A percentile compares a stretch with the other conserved stretches of the same genome.
phyloP scores from a whole-genome alignment of 1,140 invertebrate genomes.

The Calephelis nemesis region DNA sequence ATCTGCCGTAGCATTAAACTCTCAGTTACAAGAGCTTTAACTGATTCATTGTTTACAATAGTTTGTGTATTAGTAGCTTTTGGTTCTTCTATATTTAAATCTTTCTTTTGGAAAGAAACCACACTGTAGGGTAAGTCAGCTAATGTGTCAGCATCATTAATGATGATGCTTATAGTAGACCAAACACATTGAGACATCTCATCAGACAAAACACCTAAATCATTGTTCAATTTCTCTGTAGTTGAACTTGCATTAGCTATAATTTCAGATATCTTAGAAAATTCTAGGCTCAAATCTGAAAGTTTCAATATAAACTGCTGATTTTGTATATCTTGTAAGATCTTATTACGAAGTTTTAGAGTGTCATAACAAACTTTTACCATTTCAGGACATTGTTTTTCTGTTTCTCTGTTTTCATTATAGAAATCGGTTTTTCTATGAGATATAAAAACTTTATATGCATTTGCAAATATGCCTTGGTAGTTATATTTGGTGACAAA shows the following conservation, averaged over 20 bases:
- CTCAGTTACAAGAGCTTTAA: slow-evolving; percentile 63
- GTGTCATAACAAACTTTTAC: slow-evolving; percentile 66
- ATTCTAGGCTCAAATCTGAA: slow-evolving; percentile 65
- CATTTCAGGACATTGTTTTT: slow-evolving; percentile 61
- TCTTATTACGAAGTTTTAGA: slow-evolving; percentile 68
- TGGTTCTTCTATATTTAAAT: slow-evolving; percentile 63
- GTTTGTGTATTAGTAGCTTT: slow-evolving; percentile 47
- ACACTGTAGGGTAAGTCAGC: slow-evolving; percentile 66
- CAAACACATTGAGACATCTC: slow-evolving; percentile 61
- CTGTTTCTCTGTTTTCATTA: slow-evolving; percentile 51
- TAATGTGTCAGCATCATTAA: slow-evolving; percentile 51
- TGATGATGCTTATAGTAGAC: slow-evolving; percentile 58
- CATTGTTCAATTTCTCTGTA: slow-evolving; percentile 51
- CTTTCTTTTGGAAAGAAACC: slow-evolving; percentile 63
- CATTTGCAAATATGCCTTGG: slow-evolving; percentile 52
- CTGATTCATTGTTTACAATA: slow-evolving; percentile 41
- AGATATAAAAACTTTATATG: slow-evolving; percentile 49
- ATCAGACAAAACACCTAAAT: slow-evolving; percentile 41
- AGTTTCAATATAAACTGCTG: slow-evolving; percentile 67
- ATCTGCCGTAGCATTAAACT: slow-evolving; percentile 61
- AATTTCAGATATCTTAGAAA: slow-evolving; percentile 61
- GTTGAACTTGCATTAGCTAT: slow-evolving; percentile 59
- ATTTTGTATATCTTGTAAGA: slow-evolving; percentile 57
- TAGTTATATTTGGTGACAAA: slow-evolving; percentile 65
- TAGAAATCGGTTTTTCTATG: slow-evolving; percentile 58